Evolutionary conservation across 2,888 invertebrate species (phyloP), one percentile per base, ranked within the genome.

Genomic region (Nemotelus pantherinus): DNA sequence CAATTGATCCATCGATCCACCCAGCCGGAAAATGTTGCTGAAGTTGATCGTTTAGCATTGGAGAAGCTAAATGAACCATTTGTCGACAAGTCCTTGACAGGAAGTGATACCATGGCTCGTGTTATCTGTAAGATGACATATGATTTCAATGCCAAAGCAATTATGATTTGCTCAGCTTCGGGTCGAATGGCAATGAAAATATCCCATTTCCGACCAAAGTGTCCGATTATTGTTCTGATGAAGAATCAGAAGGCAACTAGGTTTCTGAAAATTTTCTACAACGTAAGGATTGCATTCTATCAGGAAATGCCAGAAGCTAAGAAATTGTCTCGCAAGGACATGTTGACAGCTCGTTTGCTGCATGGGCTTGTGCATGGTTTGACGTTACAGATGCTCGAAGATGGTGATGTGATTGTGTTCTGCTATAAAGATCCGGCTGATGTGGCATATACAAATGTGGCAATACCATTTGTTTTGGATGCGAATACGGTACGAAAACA

Each of bases 151-250:
- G 85, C 84, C 2, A 80, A 80, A 1, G 83, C 82, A 0, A 85
- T 86, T 58, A 60, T 86, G 1, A 81, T 86, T 2, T 83, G 83
- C 25, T 83, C 85, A 2, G 76, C 82, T 2, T 82, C 82, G 41
- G 83, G 85, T 0, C 82, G 84, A 4, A 85, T 85, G 85, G 84
- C 84, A 4, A 81, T 82, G 9, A 84, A 84, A 80, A 79, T 86
- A 0, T 80, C 86, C 0, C 86, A 86, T 77, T 86, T 83, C 77
- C 82, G 86, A 0, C 85, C 86, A 0, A 81, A 77, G 2, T 81
- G 82, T 0, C 83, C 84, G 6, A 84, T 86, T 25, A 76, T 86
- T 2, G 83, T 83, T 3, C 80, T 86, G 2, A 84, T 85, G 3
- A 81, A 82, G 7, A 81, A 84, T 81, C 80, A 81, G 5, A 83